Evolutionary conservation across 2,888 invertebrate genomes (phyloP).

Genomic region (Drosophila austrosaltans): DNA sequence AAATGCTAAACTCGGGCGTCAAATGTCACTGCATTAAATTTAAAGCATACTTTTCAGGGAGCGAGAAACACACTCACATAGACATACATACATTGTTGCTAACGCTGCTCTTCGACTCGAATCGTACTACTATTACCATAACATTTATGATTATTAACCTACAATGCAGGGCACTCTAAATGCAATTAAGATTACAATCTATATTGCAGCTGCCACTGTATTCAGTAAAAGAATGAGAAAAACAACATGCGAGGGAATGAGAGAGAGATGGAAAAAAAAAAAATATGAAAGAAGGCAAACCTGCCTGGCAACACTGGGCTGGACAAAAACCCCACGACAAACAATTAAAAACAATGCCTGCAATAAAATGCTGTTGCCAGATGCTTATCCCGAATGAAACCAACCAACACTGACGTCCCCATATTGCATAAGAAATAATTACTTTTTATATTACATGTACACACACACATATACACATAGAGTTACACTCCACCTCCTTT

Average conservation of each 20-base stretch:
- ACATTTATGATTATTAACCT: constrained; percentile 79
- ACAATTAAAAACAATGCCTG: constrained; percentile 76
- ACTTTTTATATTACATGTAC: constrained; percentile 77
- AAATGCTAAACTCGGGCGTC: constrained; percentile 19
- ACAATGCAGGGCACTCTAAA: constrained; percentile 79
- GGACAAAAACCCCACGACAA: constrained; percentile 54
- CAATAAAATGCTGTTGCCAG: constrained; percentile 76
- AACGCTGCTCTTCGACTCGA: constrained; percentile 29
- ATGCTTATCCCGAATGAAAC: constrained; percentile 60
- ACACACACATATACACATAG: constrained; percentile 58
- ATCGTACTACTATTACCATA: constrained; percentile 69
- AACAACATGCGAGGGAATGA: neutral
- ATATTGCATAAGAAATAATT: constrained; percentile 77
- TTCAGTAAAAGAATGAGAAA: constrained; percentile 33
- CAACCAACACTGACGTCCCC: constrained; percentile 36
- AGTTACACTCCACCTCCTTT: constrained; percentile 21
- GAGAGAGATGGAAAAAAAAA: neutral
- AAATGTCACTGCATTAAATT: constrained; percentile 48
- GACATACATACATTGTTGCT: constrained; percentile 51
- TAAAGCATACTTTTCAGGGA: constrained; percentile 36
- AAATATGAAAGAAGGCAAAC: constrained; percentile 15
- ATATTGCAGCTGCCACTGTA: constrained; percentile 54
- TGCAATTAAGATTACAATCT: constrained; percentile 78
- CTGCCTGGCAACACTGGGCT: constrained; percentile 47
- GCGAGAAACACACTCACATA: constrained; percentile 16